A percentile compares a stretch with the other conserved stretches of the same genome.
Conservation (phyloP, 2,797 vertebrate species). For the Melanotaenia trifasciata region DNA sequence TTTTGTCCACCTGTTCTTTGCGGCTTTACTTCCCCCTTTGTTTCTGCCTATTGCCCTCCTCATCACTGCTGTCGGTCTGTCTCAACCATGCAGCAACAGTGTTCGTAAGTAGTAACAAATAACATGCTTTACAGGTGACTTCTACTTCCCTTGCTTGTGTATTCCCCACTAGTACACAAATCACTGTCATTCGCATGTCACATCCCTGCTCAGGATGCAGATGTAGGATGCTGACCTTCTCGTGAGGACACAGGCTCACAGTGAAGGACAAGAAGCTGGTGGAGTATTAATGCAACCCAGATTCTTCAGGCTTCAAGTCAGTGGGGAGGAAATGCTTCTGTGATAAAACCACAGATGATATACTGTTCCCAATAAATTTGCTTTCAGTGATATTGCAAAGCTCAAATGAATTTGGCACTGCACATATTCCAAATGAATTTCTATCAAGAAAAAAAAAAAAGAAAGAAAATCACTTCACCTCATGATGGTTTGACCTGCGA, state of each 20-base stretch:
- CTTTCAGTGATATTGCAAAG: conserved; percentile 55
- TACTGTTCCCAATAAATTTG: conserved; percentile 55
- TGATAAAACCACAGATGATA: conserved; percentile 44
- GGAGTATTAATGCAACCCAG: conserved; percentile 22
- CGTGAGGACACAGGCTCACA: conserved; percentile 17
- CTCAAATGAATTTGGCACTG: conserved; percentile 42
- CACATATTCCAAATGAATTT: conserved; percentile 57
- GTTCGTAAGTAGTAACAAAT: not conserved
- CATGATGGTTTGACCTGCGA: conserved; percentile 37
- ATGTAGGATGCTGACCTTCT: conserved; percentile 45
- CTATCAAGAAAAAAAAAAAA: conserved; percentile 29
- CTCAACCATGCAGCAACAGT: not conserved
- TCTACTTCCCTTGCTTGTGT: conserved; percentile 1
- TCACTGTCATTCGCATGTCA: conserved; percentile 39
- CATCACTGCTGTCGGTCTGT: not conserved
- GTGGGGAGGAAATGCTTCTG: conserved; percentile 46
- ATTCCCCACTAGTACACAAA: conserved; percentile 6
- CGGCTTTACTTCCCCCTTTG: not conserved
- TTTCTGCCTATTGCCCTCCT: not conserved
- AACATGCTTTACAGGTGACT: not conserved
- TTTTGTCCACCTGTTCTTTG: not conserved
- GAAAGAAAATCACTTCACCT: conserved; percentile 44
- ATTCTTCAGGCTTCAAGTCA: conserved; percentile 32
- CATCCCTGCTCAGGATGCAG: conserved; percentile 5
- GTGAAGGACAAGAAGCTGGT: conserved; percentile 33